A percentile compares a stretch with the other conserved stretches of the same genome.
Conservation (phyloP, 2,113 vertebrate species). For the Cathartes aura region DNA sequence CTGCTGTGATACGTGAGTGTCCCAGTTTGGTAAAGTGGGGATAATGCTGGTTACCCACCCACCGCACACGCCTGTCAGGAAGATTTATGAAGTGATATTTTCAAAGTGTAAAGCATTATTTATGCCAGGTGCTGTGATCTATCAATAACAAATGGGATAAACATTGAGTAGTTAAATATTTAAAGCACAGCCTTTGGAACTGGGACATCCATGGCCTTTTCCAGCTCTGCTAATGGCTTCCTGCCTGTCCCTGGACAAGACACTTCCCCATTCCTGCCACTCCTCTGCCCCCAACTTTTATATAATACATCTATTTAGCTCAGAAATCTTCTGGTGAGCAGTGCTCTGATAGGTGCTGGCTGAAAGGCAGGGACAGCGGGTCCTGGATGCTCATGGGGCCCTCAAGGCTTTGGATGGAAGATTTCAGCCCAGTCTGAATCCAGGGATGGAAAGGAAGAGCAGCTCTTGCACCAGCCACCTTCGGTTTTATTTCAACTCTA, state of each 20-base stretch:
- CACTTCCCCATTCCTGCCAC: rapidly evolving
- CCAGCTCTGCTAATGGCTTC: not conserved
- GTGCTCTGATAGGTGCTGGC: not conserved
- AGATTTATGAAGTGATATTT: constrained; percentile 63
- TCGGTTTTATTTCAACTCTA: not conserved
- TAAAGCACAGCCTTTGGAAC: not conserved
- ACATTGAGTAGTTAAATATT: constrained; percentile 33
- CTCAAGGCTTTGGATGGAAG: not conserved
- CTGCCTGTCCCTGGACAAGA: not conserved
- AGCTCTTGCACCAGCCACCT: not conserved
- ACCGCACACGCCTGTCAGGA: rapidly evolving
- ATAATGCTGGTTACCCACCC: not conserved
- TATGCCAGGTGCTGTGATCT: constrained; percentile 1
- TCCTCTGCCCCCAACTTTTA: not conserved
- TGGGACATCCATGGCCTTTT: constrained; percentile 1
- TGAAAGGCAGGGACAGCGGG: not conserved
- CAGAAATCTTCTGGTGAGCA: not conserved
- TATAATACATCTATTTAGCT: not conserved
- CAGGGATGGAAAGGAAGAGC: not conserved
- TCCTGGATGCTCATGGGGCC: not conserved
- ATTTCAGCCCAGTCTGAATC: not conserved
- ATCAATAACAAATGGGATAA: constrained; percentile 27
- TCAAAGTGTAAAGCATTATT: constrained; percentile 18
- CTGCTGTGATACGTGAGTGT: not conserved
- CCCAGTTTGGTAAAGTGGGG: not conserved